Percentiles rank a stretch among this genome's conserved stretches.
These are phyloP conservation scores for Tenthredo livida DNA, from an alignment of 2,888 invertebrate genomes.

Conservation along the genomic window DNA sequence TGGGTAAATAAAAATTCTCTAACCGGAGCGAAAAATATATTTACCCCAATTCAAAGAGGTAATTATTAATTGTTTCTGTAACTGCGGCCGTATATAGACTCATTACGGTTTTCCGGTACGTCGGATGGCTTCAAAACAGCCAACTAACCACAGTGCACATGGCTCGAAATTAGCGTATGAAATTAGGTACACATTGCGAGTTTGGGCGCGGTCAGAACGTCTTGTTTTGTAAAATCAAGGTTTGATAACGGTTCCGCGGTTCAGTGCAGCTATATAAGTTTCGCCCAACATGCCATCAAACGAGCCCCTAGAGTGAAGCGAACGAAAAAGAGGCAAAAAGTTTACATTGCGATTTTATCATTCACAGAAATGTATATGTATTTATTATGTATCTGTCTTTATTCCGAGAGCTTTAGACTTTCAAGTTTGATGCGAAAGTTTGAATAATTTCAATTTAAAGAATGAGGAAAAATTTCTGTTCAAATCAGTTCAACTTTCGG, in stretches of 20 bases:
- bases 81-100: constrained; percentile 57
- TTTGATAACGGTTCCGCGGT: background rate
- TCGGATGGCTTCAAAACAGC: constrained; percentile 64
- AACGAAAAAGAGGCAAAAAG: background rate
- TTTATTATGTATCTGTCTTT: background rate
- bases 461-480: background rate
- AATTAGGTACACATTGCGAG: background rate
- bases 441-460: background rate
- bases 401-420: background rate
- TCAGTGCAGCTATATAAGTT: background rate
- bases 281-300: background rate
- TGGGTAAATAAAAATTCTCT: too few relatives aligned
- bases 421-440: background rate
- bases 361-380: background rate
- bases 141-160: background rate
- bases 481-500: background rate
- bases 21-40: background rate
- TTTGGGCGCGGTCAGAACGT: background rate
- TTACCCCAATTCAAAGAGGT: background rate
- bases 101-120: constrained; percentile 63
- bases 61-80: constrained; percentile 43
- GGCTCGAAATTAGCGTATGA: constrained; percentile 1
- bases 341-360: background rate
- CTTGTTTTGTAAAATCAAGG: background rate
- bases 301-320: background rate